Evolutionary conservation across 2,113 vertebrate species (phyloP).

Genomic region (Alouatta palliata): DNA sequence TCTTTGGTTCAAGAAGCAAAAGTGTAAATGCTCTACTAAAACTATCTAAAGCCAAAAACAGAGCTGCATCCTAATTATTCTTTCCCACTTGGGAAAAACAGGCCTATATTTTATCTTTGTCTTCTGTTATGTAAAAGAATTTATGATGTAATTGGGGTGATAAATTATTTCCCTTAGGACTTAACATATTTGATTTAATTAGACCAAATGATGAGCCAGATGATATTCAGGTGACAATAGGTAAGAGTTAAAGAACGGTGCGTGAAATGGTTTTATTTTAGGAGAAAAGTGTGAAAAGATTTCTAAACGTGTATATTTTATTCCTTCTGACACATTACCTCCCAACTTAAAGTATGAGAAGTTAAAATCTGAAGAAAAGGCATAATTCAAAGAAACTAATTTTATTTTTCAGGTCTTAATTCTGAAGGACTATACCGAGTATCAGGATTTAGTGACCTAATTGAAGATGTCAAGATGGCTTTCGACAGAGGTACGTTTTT

Average conservation of each 20-base stretch:
- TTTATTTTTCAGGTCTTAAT: constrained; percentile 90
- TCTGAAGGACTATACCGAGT: constrained; percentile 98
- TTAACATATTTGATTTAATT: constrained; percentile 62
- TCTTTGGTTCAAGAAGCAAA: neutral
- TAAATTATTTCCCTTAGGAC: constrained; percentile 73
- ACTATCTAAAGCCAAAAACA: neutral
- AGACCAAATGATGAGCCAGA: constrained; percentile 51
- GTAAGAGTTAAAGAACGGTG: constrained; percentile 63
- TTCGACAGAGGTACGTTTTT: constrained; percentile 95
- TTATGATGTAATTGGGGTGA: constrained; percentile 63
- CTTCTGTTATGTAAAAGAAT: constrained; percentile 71
- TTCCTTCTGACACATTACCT: constrained; percentile 48
- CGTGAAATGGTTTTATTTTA: constrained; percentile 65
- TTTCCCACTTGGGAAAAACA: constrained; percentile 23
- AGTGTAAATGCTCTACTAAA: constrained; percentile 29
- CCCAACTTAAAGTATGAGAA: neutral
- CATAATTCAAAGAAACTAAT: constrained; percentile 46
- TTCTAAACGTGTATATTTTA: constrained; percentile 54
- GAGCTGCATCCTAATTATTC: constrained; percentile 58
- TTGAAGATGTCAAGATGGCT: constrained; percentile 98
- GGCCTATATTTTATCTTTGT: constrained; percentile 48
- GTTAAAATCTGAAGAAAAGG: constrained; percentile 35
- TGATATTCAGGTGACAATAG: constrained; percentile 34
- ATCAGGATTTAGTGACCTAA: constrained; percentile 98
- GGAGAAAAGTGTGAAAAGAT: constrained; percentile 51